Evolutionary conservation across 2,797 vertebrate genomes (phyloP), one percentile per base, ranked within the genome.

Genomic region (Brotula barbata): DNA sequence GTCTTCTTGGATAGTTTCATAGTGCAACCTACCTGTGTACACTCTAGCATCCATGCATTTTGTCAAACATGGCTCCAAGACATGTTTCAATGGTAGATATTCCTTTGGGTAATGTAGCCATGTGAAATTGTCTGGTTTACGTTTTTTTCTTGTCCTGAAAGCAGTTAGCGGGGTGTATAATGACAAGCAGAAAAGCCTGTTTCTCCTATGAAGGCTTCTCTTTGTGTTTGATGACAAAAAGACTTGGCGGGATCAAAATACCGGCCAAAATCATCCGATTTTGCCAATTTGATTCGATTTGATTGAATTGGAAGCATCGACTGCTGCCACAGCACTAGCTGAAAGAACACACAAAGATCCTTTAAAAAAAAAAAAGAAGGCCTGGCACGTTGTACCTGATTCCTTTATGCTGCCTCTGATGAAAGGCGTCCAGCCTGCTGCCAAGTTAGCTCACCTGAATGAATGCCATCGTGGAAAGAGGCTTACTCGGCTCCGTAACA

Each of bases 181-280:
- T 77, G 78, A 69, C 59, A 78, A 72, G 72, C 82, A 85, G 82
- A 88, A 89, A 89, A 87, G 77, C 80, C 70, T 56, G 71, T 88
- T 88, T 85, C 74, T 84, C 49, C 74, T 71, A 75, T 80, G 68
- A 85, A 84, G 77, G 75, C 66, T 64, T 58, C 62, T 81, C 84
- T 86, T 80, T 74, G 44, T 76, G 60, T 88, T 85, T 71, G 81
- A 87, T 44, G 16, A 48, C 66, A 77, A 84, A 84, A 61, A 78
- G 49, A 76, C 73, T 84, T 86, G 81, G 84, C 81, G 74, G 68
- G 78, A 72, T 78, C 23, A 34, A 19, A 77, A 75, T 67, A 73
- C 73, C 60, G 9, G 71, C 61, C 77, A 77, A 82, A 77, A 69
- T 83, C 74, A 88, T 87, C 77, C 80, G 72, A 82, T 91, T 89